phyloP scores from a whole-genome alignment of 2,797 vertebrate genomes.

The Gymnocypris eckloni region DNA sequence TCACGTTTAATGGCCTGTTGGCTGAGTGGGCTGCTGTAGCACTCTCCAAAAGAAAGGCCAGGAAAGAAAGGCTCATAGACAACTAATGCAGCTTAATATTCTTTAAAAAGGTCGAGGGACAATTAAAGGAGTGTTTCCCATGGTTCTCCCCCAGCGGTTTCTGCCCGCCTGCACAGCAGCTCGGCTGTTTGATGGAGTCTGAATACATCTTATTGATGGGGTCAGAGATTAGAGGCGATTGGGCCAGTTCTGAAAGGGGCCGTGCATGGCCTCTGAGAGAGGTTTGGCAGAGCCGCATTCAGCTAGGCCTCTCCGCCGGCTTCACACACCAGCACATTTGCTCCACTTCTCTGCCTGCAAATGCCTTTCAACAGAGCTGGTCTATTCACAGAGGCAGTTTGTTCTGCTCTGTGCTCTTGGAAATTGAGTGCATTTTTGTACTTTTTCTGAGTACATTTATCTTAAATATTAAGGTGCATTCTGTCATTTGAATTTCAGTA shows the following conservation, averaged over 20 bases:
- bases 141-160: slow-evolving; percentile 75
- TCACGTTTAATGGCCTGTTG: slow-evolving; percentile 83
- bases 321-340: slow-evolving; percentile 70
- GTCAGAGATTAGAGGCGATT: slow-evolving; percentile 82
- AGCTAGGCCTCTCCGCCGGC: slow-evolving; percentile 58
- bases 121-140: slow-evolving; percentile 84
- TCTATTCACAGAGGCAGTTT: slow-evolving; percentile 60
- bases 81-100: slow-evolving; percentile 86
- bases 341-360: slow-evolving; percentile 78
- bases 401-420: slow-evolving; percentile 57
- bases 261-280: slow-evolving; percentile 66
- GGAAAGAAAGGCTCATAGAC: slow-evolving; percentile 79
- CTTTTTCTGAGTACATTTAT: background rate
- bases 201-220: slow-evolving; percentile 85
- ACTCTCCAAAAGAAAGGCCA: slow-evolving; percentile 74
- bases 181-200: slow-evolving; percentile 81
- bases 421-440: slow-evolving; percentile 27
- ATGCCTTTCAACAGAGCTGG: slow-evolving; percentile 69
- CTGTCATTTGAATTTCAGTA: too few species aligned
- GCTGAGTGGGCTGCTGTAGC: slow-evolving; percentile 80
- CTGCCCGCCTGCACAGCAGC: slow-evolving; percentile 75
- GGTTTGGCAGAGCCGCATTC: slow-evolving; percentile 65
- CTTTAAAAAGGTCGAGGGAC: slow-evolving; percentile 81
- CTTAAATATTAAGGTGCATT: background rate
- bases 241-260: slow-evolving; percentile 71